Base-by-base conservation (phyloP, 2,113 vertebrate species). In the Chauna torquata region DNA sequence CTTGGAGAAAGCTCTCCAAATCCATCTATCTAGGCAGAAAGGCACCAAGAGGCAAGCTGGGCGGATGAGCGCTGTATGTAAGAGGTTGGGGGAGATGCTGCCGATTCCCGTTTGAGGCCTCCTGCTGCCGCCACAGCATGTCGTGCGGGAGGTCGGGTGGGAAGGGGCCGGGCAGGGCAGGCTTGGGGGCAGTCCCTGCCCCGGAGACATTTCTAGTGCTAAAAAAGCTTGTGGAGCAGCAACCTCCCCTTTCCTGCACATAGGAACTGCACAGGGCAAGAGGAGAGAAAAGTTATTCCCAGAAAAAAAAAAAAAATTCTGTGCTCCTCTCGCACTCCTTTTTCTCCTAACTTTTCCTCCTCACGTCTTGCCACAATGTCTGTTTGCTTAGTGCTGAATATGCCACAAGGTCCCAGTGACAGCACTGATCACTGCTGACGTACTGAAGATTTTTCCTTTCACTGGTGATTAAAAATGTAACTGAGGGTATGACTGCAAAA, bases 121-220 rank as follows among this genome's bases (percentile, higher is more conserved):
- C 18, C 25, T 38, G 28, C 34, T 0, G 0, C 8, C 2, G 0
- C 24, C 12, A 6, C 27, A n/a, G 12, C 22, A 44, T 0, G 2
- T 40, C 30, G 47, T 14, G 27, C 0, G 2, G 42, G 57, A 42
- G 44, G 13, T 27, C 0, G 1, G 5, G 24, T 19, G 44, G 38
- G 50, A 81, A 57, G 23, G 27, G 40, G 16, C 17, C 0, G 1
- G 18, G 38, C 8, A 71, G 57, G 45, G 38, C 23, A n/a, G 27
- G 18, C 2, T 4, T 9, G 27, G 28, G 12, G 11, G 17, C 22
- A 81, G 28, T 3, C 57, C 70, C 55, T 45, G 28, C 34, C 34
- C 38, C 45, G 77, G 38, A 28, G 40, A 44, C 11, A 14, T 38
- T 55, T 34, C 13, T 16, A 3, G 1, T 20, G 19, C 30, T 20